Conservation (phyloP, 30 jellyfish, hydroid and myxozoan genomes). For the Phacellophora camtschatica region DNA sequence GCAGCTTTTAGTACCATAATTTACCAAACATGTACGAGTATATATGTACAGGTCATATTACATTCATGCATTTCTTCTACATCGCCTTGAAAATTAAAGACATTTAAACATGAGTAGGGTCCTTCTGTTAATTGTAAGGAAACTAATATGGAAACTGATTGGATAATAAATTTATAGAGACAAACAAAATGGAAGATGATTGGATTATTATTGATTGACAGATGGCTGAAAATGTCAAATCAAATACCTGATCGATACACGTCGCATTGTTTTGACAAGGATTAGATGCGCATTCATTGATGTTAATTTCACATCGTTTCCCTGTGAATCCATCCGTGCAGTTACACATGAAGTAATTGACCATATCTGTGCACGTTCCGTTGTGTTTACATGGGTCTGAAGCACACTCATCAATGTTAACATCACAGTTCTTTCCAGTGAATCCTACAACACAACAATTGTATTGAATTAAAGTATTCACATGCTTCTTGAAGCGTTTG, state of each 20-base stretch:
- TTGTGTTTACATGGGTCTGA: conserved; percentile 66
- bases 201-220: no score
- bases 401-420: conserved; percentile 77
- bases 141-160: no score
- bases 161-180: no score
- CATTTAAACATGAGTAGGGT: no score
- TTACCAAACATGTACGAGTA: no score
- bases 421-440: conserved; percentile 60
- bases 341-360: conserved; percentile 40
- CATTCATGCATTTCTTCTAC: no score
- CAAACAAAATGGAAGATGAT: no score
- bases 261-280: conserved; percentile 61
- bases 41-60: no score
- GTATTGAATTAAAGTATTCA: neutral
- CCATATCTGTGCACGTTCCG: conserved; percentile 70
- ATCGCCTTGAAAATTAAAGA: no score
- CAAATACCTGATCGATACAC: conserved; percentile 44
- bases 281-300: conserved; percentile 51
- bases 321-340: conserved; percentile 59
- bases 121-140: no score
- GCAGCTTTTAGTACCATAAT: no score
- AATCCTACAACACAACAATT: conserved; percentile 12
- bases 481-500: neutral
- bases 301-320: conserved; percentile 35
- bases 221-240: no score